Evolutionary conservation across 92 coral and sea anemone species (phyloP).

Genomic region (Porites rus): DNA sequence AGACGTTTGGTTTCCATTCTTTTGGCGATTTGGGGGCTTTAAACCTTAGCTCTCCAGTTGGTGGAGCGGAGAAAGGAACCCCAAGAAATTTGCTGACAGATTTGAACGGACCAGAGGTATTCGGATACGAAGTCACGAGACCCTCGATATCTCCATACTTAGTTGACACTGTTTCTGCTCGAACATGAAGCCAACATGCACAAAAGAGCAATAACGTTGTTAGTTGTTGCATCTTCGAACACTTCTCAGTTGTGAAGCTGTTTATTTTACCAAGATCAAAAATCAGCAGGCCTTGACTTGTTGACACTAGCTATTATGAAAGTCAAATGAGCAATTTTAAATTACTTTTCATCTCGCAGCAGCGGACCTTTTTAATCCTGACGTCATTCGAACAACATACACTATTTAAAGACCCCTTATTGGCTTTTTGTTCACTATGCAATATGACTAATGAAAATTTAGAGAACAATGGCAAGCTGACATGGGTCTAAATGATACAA

Average conservation of each 20-base stretch:
- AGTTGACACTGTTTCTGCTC: background rate
- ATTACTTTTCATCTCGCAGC: too few relatives aligned
- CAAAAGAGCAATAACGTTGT: background rate
- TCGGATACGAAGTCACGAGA: background rate
- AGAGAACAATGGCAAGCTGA: too few relatives aligned
- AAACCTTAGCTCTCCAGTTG: constrained; percentile 55
- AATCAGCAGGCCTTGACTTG: background rate
- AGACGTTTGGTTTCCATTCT: constrained; percentile 52
- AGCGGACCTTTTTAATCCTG: too few relatives aligned
- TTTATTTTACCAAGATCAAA: too few relatives aligned
- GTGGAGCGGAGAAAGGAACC: constrained; percentile 33
- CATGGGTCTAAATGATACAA: background rate
- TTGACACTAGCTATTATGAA: too few relatives aligned
- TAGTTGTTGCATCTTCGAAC: background rate
- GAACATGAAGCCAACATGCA: background rate
- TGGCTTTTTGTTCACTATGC: constrained; percentile 47
- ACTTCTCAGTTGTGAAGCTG: background rate
- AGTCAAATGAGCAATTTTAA: too few relatives aligned
- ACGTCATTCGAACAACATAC: too few relatives aligned
- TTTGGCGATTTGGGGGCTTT: constrained; percentile 52
- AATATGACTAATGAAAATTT: background rate
- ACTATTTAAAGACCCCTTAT: constrained; percentile 18
- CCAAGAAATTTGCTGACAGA: constrained; percentile 57
- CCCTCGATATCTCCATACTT: constrained; percentile 19
- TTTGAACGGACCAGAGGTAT: constrained; percentile 13